Percentiles rank a stretch among this genome's conserved stretches.
These are phyloP conservation scores for Salarias fasciatus DNA, from an alignment of 2,797 vertebrate genomes.

Conservation along the genomic window DNA sequence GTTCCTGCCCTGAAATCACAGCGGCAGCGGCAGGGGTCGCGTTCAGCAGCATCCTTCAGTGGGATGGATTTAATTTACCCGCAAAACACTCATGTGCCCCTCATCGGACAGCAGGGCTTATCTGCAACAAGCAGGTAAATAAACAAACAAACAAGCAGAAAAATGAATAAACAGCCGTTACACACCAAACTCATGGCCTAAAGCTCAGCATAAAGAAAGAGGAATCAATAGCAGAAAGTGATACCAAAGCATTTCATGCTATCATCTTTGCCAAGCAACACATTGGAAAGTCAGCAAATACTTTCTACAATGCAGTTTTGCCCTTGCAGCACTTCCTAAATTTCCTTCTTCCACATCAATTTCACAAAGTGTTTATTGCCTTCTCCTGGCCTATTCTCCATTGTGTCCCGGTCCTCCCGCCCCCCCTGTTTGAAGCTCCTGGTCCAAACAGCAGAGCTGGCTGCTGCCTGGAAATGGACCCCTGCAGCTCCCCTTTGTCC, in stretches of 20 bases:
- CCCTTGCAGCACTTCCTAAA: slow-evolving; percentile 36
- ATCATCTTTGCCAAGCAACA: slow-evolving; percentile 26
- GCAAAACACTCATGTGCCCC: slow-evolving; percentile 1
- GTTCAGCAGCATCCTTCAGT: too few species aligned
- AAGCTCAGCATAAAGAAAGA: slow-evolving; percentile 7
- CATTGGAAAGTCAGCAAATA: slow-evolving; percentile 44
- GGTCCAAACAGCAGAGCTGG: slow-evolving; percentile 33
- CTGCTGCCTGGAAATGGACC: slow-evolving; percentile 29
- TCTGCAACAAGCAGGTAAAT: slow-evolving; percentile 39
- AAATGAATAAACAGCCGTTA: slow-evolving; percentile 6
- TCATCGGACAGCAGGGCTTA: background rate
- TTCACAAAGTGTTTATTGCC: slow-evolving; percentile 59
- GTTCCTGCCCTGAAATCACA: too few species aligned
- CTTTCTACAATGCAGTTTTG: slow-evolving; percentile 37
- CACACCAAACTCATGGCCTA: slow-evolving; percentile 14
- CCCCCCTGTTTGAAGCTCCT: slow-evolving; percentile 15
- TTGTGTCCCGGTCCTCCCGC: slow-evolving; percentile 17
- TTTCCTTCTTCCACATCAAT: slow-evolving; percentile 54
- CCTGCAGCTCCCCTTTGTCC: slow-evolving; percentile 44
- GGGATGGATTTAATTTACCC: slow-evolving; percentile 21
- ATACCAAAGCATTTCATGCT: slow-evolving; percentile 33
- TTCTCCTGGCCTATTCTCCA: slow-evolving; percentile 24
- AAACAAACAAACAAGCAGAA: background rate
- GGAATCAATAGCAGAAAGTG: slow-evolving; percentile 23
- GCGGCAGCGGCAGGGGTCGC: too few species aligned